Evolutionary conservation across 1,140 invertebrate species (phyloP), one percentile per base, ranked within the genome.

Genomic region (Nasonia vitripennis): DNA sequence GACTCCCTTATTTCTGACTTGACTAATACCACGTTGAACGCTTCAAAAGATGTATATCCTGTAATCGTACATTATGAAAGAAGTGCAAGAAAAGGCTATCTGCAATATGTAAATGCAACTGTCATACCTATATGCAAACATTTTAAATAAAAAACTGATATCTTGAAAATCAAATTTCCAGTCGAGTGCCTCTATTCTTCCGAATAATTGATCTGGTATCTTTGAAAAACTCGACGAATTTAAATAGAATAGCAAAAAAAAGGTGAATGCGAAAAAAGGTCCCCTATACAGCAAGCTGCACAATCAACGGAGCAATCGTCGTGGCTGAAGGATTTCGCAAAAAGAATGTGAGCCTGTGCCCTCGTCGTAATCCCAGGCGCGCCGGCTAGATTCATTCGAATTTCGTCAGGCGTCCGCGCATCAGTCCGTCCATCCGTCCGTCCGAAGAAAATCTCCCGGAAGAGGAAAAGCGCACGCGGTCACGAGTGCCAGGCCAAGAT

Each of bases 401-500:
- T 62, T 62, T 62, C 55, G 55, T n/a, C 55, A 62, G 55, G 55
- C 55, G 55, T 62, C 55, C 55, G 17, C 55, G 5, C 55, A 62
- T 62, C 68, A 71, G 68, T 34, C 68, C 68, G 68, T 31, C 68
- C 31, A 71, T 34, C 68, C 68, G 23, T 81, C 41, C 11, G 31
- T 45, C 51, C 68, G n/a, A 6, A 81, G 68, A 71, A 71, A 71
- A 71, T 71, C 68, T 71, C 68, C 11, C 68, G 68, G 3, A 27
- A 71, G 31, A 27, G 67, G 11, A 34, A 34, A 27, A 71, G 68
- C 68, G 55, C 23, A 12, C 34, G 11, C 12, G 34, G 37, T 45
- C 34, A 41, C 20, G 70, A 74, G 23, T 82, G 81, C 48, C 70
- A 23, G 37, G 37, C 37, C 37, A 68, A 77, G 74, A 83, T 83